Evolutionary conservation across 2,797 vertebrate genomes (phyloP), one percentile per base, ranked within the genome.

Genomic region (Microctenopoma stevenorrisi): DNA sequence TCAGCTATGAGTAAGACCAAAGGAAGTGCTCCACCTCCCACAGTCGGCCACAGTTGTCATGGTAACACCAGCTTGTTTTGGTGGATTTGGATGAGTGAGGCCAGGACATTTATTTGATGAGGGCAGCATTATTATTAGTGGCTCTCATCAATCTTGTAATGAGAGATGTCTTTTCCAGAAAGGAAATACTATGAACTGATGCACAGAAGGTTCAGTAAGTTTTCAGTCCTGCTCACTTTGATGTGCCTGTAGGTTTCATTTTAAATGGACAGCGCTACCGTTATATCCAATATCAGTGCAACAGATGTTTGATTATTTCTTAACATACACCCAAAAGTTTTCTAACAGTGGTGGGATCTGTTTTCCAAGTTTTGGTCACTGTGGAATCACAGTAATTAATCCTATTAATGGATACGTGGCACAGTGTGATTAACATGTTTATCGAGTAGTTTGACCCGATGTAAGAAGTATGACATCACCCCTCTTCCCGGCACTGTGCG

Each of bases 361-460:
- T 14, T 47, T 42, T 54, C 18, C 16, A 30, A 33, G 14, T 28
- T 72, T 26, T 68, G 66, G 67, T 76, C 74, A 58, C 63, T 66
- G 73, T 77, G 22, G 22, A 22, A 22, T 46, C 72, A 55, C 16
- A 37, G 46, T 51, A 59, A 76, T 58, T 30, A 71, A 59, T 75
- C 49, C 2, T 15, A 37, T 46, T 26, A 67, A 64, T 53, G 44
- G 65, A 42, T 55, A 30, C 66, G 9, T 13, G 4, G 10, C 28
- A 18, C 44, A 1, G 40, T 10, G 8, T 68, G 84, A 87, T 86
- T 82, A 81, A 71, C 53, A 52, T 81, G 74, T 86, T 84, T 83
- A 86, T 78, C 30, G 55, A 72, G 68, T 59, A 56, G 65, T 72
- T 68, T 71, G 38, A 57, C 14, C 44, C 33, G 10, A 49, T 22